phyloP scores from a whole-genome alignment of 2,888 invertebrate genomes.

The Mesorhabditis belari region DNA sequence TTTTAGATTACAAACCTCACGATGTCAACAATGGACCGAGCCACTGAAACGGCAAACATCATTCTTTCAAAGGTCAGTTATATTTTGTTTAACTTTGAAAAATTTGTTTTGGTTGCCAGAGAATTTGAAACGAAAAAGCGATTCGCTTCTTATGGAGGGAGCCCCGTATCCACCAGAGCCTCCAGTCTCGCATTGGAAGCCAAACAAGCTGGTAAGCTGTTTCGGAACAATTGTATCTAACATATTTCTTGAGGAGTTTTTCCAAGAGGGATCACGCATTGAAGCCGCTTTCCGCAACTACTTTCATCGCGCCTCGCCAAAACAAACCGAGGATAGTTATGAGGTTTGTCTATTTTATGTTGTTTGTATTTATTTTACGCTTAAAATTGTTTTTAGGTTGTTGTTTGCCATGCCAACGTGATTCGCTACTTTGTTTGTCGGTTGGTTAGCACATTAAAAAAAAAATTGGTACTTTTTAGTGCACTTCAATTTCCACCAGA shows the following conservation, averaged over 20 bases:
- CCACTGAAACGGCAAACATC: slow-evolving; percentile 80
- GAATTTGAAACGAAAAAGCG: neutral
- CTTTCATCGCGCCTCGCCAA: slow-evolving; percentile 77
- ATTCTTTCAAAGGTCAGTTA: slow-evolving; percentile 62
- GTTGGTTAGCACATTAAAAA: slow-evolving; percentile 57
- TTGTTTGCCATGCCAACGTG: slow-evolving; percentile 96
- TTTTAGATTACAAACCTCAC: slow-evolving; percentile 68
- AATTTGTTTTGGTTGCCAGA: slow-evolving; percentile 60
- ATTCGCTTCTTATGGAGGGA: slow-evolving; percentile 72
- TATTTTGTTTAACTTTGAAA: slow-evolving; percentile 5
- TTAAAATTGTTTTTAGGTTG: too few species aligned
- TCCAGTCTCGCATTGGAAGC: slow-evolving; percentile 77
- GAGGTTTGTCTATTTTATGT: too few species aligned
- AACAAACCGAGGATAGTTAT: slow-evolving; percentile 73
- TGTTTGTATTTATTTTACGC: too few species aligned
- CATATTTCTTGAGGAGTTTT: slow-evolving; percentile 42
- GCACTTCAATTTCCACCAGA: slow-evolving; percentile 93
- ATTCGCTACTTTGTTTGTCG: slow-evolving; percentile 89
- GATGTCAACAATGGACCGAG: slow-evolving; percentile 85
- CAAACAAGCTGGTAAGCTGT: slow-evolving; percentile 70
- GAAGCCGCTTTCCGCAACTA: slow-evolving; percentile 75
- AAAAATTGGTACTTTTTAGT: slow-evolving; percentile 60
- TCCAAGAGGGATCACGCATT: slow-evolving; percentile 44
- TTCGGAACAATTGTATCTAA: neutral
- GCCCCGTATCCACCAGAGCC: slow-evolving; percentile 91